These are phyloP conservation scores for Ophion obscuratus DNA, from an alignment of 2,888 invertebrate genomes.

Conservation along the genomic window DNA sequence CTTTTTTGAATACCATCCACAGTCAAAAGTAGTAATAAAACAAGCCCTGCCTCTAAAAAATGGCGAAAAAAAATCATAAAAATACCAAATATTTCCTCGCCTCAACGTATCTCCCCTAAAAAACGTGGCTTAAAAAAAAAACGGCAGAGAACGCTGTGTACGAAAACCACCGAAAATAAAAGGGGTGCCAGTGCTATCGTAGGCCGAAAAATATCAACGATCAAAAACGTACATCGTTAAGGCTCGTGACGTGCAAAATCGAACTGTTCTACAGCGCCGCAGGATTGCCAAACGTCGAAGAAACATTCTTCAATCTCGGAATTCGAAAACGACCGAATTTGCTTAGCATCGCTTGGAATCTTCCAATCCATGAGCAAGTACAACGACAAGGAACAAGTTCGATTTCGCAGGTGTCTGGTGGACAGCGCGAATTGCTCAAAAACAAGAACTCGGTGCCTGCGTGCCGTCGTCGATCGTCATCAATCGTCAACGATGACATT, in stretches of 20 bases:
- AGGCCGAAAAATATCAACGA: not conserved
- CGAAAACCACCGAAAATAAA: not conserved
- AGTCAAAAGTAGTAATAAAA: too few species aligned
- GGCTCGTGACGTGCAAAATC: constrained; percentile 5
- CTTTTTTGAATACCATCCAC: too few species aligned
- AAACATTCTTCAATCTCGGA: not conserved
- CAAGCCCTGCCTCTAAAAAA: too few species aligned
- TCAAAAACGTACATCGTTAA: not conserved
- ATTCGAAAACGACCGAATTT: not conserved
- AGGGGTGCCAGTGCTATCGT: constrained; percentile 2
- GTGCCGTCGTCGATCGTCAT: constrained; percentile 23
- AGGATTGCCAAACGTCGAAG: not conserved
- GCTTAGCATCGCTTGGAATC: not conserved
- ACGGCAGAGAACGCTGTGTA: too few species aligned
- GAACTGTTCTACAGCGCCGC: not conserved
- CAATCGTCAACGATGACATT: constrained; percentile 25
- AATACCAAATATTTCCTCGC: too few species aligned
- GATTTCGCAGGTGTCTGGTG: not conserved
- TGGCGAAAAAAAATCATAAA: too few species aligned
- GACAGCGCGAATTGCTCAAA: not conserved
- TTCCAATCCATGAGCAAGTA: not conserved
- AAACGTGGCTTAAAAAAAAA: too few species aligned
- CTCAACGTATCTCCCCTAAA: too few species aligned
- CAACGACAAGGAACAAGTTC: not conserved
- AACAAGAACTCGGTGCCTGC: constrained; percentile 13